Percentiles rank a stretch among this genome's conserved stretches.
Conservation (phyloP, 2,797 vertebrate genomes). For the Micropoecilia bifurca region DNA sequence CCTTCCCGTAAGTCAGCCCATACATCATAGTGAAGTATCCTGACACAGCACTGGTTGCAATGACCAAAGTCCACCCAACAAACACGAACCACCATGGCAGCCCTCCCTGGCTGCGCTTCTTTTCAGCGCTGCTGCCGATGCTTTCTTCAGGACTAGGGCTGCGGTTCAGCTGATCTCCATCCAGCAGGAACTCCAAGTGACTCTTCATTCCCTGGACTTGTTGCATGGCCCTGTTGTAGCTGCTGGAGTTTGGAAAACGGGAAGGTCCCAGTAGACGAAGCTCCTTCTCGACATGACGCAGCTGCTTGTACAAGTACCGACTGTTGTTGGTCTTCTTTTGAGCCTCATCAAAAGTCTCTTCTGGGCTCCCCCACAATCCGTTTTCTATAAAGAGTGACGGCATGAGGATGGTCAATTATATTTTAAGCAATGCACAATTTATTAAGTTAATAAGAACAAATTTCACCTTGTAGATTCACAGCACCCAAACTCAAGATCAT, state of each 20-base stretch:
- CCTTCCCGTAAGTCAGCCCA: constrained; percentile 90
- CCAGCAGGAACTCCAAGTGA: constrained; percentile 75
- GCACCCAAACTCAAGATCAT: constrained; percentile 78
- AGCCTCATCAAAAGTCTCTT: constrained; percentile 61
- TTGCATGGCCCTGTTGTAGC: constrained; percentile 82
- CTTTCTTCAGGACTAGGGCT: constrained; percentile 69
- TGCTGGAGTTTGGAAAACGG: constrained; percentile 82
- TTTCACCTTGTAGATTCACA: constrained; percentile 81
- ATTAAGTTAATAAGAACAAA: background rate
- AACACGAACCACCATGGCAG: constrained; percentile 96
- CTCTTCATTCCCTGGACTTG: constrained; percentile 89
- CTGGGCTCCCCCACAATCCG: constrained; percentile 63
- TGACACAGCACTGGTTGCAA: constrained; percentile 85
- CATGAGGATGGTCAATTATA: background rate
- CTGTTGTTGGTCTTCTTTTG: constrained; percentile 80
- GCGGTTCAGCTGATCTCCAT: constrained; percentile 58
- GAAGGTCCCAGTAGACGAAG: constrained; percentile 83
- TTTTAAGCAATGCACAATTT: background rate
- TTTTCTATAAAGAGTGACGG: constrained; percentile 72
- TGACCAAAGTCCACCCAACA: constrained; percentile 90
- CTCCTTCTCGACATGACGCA: constrained; percentile 87
- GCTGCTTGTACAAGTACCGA: constrained; percentile 87
- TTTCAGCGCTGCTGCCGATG: constrained; percentile 47
- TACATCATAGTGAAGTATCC: constrained; percentile 97
- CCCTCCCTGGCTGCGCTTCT: constrained; percentile 75